Evolutionary conservation across 2,888 invertebrate genomes (phyloP).

Genomic region (Spatulosminthurus flaviceps): DNA sequence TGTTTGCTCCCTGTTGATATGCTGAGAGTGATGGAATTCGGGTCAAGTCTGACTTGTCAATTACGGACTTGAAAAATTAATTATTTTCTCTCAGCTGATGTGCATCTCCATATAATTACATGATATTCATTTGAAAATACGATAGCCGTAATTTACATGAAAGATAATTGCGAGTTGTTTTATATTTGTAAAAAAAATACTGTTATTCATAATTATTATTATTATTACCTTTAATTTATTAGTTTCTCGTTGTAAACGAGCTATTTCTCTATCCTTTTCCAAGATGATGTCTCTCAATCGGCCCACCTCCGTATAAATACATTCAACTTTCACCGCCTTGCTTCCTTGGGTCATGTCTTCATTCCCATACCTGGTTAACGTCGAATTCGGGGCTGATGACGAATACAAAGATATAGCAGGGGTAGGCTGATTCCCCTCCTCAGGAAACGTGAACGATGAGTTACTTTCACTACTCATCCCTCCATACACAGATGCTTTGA

Average conservation of each 20-base stretch:
- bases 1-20: conserved; percentile 47
- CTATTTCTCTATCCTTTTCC: conserved; percentile 71
- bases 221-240: conserved; percentile 75
- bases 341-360: not conserved
- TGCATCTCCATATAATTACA: not conserved
- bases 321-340: conserved; percentile 63
- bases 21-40: conserved; percentile 60
- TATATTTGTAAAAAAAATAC: too few species aligned
- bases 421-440: not conserved
- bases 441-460: conserved; percentile 40
- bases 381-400: conserved; percentile 37
- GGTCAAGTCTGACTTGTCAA: conserved; percentile 61
- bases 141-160: too few species aligned
- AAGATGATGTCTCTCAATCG: conserved; percentile 70
- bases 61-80: too few species aligned
- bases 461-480: conserved; percentile 43
- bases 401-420: conserved; percentile 36
- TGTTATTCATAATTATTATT: too few species aligned
- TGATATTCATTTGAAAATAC: too few species aligned
- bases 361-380: not conserved
- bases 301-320: conserved; percentile 70
- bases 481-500: not conserved
- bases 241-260: conserved; percentile 74
- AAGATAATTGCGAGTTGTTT: too few species aligned
- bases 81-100: too few species aligned